These are phyloP conservation scores for Tympanoctomys barrerae DNA, from an alignment of 2,797 vertebrate species.

Conservation along the genomic window DNA sequence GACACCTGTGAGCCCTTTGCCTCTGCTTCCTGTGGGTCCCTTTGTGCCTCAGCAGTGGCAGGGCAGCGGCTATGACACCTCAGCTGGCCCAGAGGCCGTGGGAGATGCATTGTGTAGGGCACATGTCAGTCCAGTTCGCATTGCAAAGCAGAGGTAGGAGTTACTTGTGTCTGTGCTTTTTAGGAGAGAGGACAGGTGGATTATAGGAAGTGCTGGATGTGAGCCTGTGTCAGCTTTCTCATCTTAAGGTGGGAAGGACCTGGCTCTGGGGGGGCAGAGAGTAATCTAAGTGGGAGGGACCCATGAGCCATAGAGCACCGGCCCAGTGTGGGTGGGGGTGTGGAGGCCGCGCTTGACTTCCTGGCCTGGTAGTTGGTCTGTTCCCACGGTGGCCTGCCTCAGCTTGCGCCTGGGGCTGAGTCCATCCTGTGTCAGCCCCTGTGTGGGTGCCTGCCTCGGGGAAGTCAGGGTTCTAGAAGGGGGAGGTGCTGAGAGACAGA, in stretches of 20 bases:
- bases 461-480: slow-evolving; percentile 1
- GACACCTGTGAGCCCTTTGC: neutral
- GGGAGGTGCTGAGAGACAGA: neutral
- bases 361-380: neutral
- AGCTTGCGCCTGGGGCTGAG: neutral
- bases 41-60: neutral
- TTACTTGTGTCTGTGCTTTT: neutral
- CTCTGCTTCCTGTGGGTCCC: neutral
- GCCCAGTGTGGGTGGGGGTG: neutral
- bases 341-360: neutral
- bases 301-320: neutral
- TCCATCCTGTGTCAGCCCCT: neutral
- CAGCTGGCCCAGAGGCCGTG: neutral
- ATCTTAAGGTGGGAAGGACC: neutral
- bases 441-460: neutral
- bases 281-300: neutral
- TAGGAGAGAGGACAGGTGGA: neutral
- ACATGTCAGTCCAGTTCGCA: neutral
- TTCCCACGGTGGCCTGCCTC: neutral
- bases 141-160: neutral
- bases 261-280: accelerated
- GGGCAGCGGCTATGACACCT: neutral
- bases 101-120: neutral
- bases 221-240: neutral
- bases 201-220: neutral